Base-by-base conservation (phyloP, 2,888 invertebrate species). In the Oscheius sp. region DNA sequence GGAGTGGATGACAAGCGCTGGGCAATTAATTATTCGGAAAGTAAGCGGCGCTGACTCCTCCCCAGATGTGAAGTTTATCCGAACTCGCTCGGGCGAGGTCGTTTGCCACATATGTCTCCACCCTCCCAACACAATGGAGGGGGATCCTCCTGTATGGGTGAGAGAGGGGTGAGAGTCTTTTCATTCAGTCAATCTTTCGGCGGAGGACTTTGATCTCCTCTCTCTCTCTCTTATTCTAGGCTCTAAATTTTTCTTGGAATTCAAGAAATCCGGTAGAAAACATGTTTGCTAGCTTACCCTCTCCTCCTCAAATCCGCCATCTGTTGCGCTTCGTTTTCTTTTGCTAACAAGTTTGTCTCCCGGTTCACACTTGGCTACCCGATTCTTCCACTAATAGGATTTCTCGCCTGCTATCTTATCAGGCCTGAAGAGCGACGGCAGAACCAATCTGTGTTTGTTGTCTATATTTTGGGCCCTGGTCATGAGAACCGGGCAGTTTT, bases 371-470 rank as follows among this genome's bases (percentile, higher is more conserved):
- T 15, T 15, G 37, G 15, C 48, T 48, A 25, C 20, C 48, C 48
- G 23, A 20, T 55, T 23, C 42, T 58, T 45, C 15, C 45, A 45
- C 45, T 61, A 61, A 61, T 61, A 61, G 61, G 45, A 61, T 61
- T 61, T 42, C 45, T 61, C 45, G 58, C 58, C 20, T 45, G 42
- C 29, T 61, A 42, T 61, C 61, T 61, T 61, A 45, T 61, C 61
- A 42, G 42, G 48, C 25, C 25, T n/a, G 42, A 52, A 25, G 10
- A 31, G 10, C 15, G 50, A 29, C 27, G 23, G 17, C 8, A 37
- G 15, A 0, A 12, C 37, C 10, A 37, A 8, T 37, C 37, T 37
- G 10, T 37, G 10, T 20, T n/a, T 15, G 23, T 6, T n/a, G 48
- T 3, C 10, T 23, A 12, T 6, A n/a, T 15, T 20, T 20, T 31